These are phyloP conservation scores for Euphydryas editha DNA, from an alignment of 2,888 invertebrate genomes.

Conservation along the genomic window DNA sequence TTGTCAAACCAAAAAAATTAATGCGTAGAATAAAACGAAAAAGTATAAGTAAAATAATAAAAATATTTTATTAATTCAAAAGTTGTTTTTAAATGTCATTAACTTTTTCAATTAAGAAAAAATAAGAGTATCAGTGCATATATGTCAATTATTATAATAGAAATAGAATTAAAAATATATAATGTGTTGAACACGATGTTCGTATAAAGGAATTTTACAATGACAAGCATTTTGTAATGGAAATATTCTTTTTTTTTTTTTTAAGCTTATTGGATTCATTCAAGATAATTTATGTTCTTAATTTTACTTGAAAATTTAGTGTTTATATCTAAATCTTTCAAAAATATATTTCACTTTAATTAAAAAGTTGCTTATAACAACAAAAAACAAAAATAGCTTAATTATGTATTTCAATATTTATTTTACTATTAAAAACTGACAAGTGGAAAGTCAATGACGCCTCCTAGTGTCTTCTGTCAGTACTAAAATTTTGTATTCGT, in stretches of 20 bases:
- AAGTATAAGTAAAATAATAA: background rate
- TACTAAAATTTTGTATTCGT: conserved; percentile 83
- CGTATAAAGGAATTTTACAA: conserved; percentile 40
- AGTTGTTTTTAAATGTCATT: background rate
- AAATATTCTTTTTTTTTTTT: too few species aligned
- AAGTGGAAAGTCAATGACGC: conserved; percentile 50
- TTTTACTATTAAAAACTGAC: conserved; percentile 24
- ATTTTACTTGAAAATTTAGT: background rate
- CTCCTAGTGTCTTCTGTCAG: conserved; percentile 62
- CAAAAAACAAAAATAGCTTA: too few species aligned
- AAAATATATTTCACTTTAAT: background rate
- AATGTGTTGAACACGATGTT: background rate
- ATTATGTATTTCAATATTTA: too few species aligned
- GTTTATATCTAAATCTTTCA: background rate
- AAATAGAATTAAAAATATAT: background rate
- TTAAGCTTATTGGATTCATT: conserved; percentile 34
- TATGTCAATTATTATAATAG: background rate
- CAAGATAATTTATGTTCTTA: conserved; percentile 10
- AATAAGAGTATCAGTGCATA: background rate
- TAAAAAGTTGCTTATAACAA: background rate
- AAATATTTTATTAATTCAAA: background rate
- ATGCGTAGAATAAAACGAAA: conserved; percentile 3
- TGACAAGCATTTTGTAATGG: conserved; percentile 44
- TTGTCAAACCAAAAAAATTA: background rate
- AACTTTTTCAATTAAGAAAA: background rate